Percentiles rank a stretch among this genome's conserved stretches.
Evolutionary conservation across 2,797 vertebrate genomes (phyloP).

Genomic region (Coregonus sp.): DNA sequence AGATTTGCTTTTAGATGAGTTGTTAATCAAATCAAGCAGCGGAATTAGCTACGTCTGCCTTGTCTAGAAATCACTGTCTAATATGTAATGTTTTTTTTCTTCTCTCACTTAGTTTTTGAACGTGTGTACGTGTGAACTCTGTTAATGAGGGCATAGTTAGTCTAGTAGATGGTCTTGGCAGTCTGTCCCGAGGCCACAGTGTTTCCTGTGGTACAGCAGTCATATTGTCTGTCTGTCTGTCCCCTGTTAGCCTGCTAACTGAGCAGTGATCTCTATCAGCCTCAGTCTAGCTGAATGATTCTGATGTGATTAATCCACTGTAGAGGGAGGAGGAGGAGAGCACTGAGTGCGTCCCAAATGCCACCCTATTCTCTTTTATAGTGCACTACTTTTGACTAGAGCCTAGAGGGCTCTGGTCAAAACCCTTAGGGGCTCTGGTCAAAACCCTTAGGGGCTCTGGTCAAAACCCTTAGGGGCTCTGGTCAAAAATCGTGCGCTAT

Average conservation of each 20-base stretch:
- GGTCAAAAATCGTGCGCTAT: neutral
- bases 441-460: no score
- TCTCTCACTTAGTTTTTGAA: no score
- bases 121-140: no score
- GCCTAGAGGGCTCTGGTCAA: no score
- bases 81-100: conserved; percentile 6
- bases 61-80: conserved; percentile 29
- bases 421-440: no score
- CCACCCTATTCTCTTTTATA: neutral
- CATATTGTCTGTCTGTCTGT: neutral
- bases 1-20: conserved; percentile 34
- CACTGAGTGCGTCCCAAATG: neutral
- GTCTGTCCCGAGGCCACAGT: neutral
- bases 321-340: conserved; percentile 40
- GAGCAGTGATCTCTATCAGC: conserved; percentile 64
- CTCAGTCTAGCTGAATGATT: conserved; percentile 63
- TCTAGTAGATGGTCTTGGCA: no score
- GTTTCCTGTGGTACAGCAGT: no score
- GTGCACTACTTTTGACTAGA: neutral
- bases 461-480: no score
- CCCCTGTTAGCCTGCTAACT: conserved; percentile 34
- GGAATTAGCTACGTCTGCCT: conserved; percentile 33
- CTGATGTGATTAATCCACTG: conserved; percentile 68
- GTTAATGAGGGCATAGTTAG: no score
- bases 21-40: conserved; percentile 31